Percentiles rank a stretch among this genome's conserved stretches.
phyloP scores from a whole-genome alignment of 2,797 vertebrate species.

The Syndactyla subalaris region DNA sequence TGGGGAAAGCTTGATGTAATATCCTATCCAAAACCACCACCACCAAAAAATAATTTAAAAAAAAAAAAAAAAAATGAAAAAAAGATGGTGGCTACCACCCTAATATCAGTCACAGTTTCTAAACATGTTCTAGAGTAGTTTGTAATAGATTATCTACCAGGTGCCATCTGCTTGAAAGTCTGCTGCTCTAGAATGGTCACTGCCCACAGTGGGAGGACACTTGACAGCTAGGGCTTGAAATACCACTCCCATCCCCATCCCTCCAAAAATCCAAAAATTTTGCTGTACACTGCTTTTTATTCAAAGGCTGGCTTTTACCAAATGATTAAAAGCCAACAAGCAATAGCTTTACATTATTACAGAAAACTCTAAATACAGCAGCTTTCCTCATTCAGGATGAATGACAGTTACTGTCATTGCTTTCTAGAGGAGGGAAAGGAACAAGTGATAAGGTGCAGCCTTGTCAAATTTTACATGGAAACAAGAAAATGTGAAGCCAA shows the following conservation, averaged over 20 bases:
- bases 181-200: not conserved
- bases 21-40: not conserved
- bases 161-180: not conserved
- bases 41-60: not conserved
- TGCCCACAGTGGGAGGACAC: not conserved
- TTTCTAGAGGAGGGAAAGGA: not conserved
- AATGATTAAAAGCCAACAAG: not conserved
- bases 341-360: not conserved
- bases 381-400: not conserved
- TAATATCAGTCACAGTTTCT: not conserved
- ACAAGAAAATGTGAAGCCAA: not conserved
- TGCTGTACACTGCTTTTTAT: not conserved
- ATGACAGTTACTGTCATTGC: not conserved
- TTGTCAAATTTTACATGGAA: slow-evolving; percentile 9
- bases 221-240: not conserved
- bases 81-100: not conserved
- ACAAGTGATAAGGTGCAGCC: slow-evolving; percentile 2
- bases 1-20: not conserved
- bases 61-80: not conserved
- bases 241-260: not conserved
- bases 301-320: not conserved
- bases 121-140: not conserved
- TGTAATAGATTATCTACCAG: not conserved
- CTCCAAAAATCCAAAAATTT: not conserved
- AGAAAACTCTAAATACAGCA: not conserved